A percentile compares a stretch with the other conserved stretches of the same genome.
These are phyloP conservation scores for Myopa tessellatipennis DNA, from an alignment of 2,888 invertebrate species.

Conservation along the genomic window DNA sequence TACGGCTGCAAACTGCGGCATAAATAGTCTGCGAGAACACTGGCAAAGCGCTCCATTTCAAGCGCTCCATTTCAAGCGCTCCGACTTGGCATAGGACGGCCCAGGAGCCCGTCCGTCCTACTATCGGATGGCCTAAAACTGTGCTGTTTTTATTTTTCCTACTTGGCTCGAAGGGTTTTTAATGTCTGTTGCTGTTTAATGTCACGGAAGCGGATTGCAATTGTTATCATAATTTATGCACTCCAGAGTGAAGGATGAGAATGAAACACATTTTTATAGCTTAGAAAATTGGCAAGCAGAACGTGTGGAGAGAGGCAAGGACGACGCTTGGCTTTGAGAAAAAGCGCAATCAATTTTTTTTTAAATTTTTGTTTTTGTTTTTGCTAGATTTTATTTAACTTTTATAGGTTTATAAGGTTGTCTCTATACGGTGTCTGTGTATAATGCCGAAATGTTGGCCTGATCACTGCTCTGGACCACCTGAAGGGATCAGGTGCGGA, in stretches of 20 bases:
- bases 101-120: background rate
- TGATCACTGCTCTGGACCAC: too few species aligned
- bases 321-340: too few species aligned
- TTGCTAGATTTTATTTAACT: too few species aligned
- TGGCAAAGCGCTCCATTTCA: background rate
- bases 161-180: slow-evolving; percentile 12
- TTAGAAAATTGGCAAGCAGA: background rate
- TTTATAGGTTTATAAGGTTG: too few species aligned
- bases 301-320: background rate
- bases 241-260: background rate
- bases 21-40: slow-evolving; percentile 5
- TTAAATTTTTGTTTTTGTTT: too few species aligned
- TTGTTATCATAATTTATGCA: slow-evolving; percentile 16
- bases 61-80: background rate
- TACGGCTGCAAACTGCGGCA: background rate
- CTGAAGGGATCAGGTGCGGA: too few species aligned
- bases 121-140: background rate
- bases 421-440: too few species aligned
- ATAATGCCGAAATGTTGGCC: too few species aligned
- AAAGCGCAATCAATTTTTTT: too few species aligned
- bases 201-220: slow-evolving; percentile 30
- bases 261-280: background rate
- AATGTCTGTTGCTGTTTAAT: slow-evolving; percentile 13
- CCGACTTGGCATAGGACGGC: slow-evolving; percentile 15
- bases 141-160: background rate